Evolutionary conservation across 1,140 invertebrate species (phyloP).

Genomic region (Papilio dardanus): DNA sequence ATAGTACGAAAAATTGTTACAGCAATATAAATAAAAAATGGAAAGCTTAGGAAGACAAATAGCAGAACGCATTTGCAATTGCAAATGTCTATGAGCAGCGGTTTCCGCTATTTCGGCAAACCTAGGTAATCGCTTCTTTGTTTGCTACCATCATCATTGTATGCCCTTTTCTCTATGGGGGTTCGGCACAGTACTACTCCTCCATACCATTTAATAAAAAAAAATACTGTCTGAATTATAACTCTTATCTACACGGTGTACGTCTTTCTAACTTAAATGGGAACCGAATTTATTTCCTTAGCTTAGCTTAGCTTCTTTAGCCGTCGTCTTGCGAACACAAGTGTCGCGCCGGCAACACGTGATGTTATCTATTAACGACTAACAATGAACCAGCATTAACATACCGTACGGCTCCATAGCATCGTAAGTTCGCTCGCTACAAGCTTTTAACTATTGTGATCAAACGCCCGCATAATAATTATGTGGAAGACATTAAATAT

Average conservation of each 20-base stretch:
- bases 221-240: too few species aligned
- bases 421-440: slow-evolving; percentile 1
- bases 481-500: neutral
- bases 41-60: too few species aligned
- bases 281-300: neutral
- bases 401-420: slow-evolving; percentile 13
- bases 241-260: too few species aligned
- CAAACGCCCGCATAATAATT: slow-evolving; percentile 9
- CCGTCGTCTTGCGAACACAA: neutral
- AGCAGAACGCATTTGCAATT: too few species aligned
- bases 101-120: too few species aligned
- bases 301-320: too few species aligned
- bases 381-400: slow-evolving; percentile 24
- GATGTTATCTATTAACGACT: slow-evolving; percentile 17
- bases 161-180: too few species aligned
- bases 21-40: neutral
- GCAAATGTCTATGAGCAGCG: too few species aligned
- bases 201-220: too few species aligned
- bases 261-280: neutral
- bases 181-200: too few species aligned
- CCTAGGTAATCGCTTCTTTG: too few species aligned
- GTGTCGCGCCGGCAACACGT: slow-evolving; percentile 12
- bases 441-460: slow-evolving; percentile 6
- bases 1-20: neutral
- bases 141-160: too few species aligned